phyloP scores from a whole-genome alignment of 2,797 vertebrate species.

The Notolabrus celidotus region DNA sequence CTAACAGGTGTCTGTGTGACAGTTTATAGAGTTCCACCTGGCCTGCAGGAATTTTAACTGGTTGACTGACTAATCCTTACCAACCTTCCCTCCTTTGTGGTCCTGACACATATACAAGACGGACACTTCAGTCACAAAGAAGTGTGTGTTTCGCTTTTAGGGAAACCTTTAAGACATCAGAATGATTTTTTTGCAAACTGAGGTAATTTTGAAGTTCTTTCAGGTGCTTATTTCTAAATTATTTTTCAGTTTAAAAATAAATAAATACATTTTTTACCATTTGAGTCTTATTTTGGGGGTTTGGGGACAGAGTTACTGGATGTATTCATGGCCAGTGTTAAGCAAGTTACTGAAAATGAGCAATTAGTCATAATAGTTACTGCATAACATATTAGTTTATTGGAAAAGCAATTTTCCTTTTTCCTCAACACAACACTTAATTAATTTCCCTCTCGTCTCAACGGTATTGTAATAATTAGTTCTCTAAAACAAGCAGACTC shows the following conservation, averaged over 20 bases:
- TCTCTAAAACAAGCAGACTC: too few relatives aligned
- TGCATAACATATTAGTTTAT: too few relatives aligned
- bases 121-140: constrained; percentile 4
- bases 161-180: background rate
- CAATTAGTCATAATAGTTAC: too few relatives aligned
- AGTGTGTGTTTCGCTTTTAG: background rate
- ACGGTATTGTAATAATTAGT: too few relatives aligned
- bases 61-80: constrained; percentile 37
- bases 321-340: too few relatives aligned
- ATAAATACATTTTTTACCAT: too few relatives aligned
- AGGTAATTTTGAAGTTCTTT: background rate
- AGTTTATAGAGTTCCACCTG: constrained; percentile 65
- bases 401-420: too few relatives aligned
- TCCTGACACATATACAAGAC: constrained; percentile 16
- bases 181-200: background rate
- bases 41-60: constrained; percentile 64
- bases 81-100: constrained; percentile 10
- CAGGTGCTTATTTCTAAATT: background rate
- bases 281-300: too few relatives aligned
- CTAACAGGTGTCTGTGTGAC: constrained; percentile 39
- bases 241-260: background rate
- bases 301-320: too few relatives aligned
- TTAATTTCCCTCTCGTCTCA: too few relatives aligned
- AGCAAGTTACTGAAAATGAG: too few relatives aligned
- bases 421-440: too few relatives aligned